Evolutionary conservation across 2,113 vertebrate genomes (phyloP), one percentile per base, ranked within the genome.

Genomic region (Malurus alboscapulatus): DNA sequence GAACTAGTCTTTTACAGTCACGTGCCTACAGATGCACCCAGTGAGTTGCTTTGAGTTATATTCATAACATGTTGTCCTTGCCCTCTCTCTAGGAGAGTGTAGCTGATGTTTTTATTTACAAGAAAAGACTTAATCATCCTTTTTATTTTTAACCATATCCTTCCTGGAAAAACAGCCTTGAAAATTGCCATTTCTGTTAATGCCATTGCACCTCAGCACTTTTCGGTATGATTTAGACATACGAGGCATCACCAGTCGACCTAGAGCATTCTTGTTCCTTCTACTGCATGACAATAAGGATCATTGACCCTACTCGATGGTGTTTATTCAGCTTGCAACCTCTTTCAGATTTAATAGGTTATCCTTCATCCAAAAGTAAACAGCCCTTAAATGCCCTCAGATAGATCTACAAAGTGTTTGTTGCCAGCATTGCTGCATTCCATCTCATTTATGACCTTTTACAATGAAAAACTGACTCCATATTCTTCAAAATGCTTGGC

Each of bases 291-390:
- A 45, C 14, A 22, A 79, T 84, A 88, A 94, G 91, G 44, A 91
- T 45, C 53, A 63, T 54, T 94, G 92, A 96, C 88, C 92, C 62
- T 87, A 61, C 29, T 72, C 89, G 79, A 40, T 36, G 34, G 30
- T 94, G 67, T 96, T 95, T 96, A 96, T 86, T 96, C 90, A 96
- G 89, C 47, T 90, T 95, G 81, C 88, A 95, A 17, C 38, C 48
- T 95, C 75, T 93, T 92, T 92, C 85, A 89, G 84, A 72, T 94
- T 87, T 94, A 93, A 92, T 63, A 95, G 79, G 63, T 57, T 94
- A 95, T 97, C 25, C 72, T 93, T 96, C 94, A 93, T 80, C 84
- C 81, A 80, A 90, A 87, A 95, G 42, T 53, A 81, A 97, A 94
- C 75, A 94, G 62, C 55, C 27, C 30, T 96, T 92, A 93, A 93